Evolutionary conservation across 1,140 invertebrate genomes (phyloP).

Genomic region (Caenorhabditis elegans): DNA sequence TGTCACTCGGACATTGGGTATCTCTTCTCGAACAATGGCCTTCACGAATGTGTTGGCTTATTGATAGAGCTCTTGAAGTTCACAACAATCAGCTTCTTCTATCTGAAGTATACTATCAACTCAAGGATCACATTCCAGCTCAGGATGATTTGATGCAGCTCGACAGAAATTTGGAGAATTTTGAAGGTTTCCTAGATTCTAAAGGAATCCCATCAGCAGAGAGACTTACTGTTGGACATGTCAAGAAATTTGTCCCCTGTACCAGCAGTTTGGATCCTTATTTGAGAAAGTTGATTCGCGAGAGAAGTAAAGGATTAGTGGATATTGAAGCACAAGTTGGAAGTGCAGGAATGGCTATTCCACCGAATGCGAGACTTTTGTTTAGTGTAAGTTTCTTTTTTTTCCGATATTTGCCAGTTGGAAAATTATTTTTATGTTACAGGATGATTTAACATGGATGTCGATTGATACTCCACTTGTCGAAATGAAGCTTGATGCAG

Average conservation of each 20-base stretch:
- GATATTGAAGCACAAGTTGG: slow-evolving; percentile 43
- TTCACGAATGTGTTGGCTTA: slow-evolving; percentile 92
- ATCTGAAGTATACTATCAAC: slow-evolving; percentile 46
- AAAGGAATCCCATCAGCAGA: slow-evolving; percentile 40
- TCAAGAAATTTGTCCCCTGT: slow-evolving; percentile 60
- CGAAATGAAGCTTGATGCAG: slow-evolving; percentile 59
- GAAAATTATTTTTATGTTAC: slow-evolving; percentile 39
- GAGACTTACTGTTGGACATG: slow-evolving; percentile 58
- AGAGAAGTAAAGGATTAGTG: slow-evolving; percentile 50
- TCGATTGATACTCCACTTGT: slow-evolving; percentile 54
- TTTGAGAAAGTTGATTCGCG: slow-evolving; percentile 58
- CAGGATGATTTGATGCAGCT: slow-evolving; percentile 54
- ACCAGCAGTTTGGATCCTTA: slow-evolving; percentile 65
- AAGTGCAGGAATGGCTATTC: slow-evolving; percentile 11
- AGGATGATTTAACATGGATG: slow-evolving; percentile 57
- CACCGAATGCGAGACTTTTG: slow-evolving; percentile 41
- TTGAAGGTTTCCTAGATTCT: slow-evolving; percentile 54
- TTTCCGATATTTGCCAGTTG: background rate
- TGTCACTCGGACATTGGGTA: slow-evolving; percentile 69
- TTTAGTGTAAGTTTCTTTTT: slow-evolving; percentile 7
- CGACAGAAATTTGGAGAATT: slow-evolving; percentile 61
- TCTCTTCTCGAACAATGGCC: slow-evolving; percentile 99
- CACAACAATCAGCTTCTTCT: slow-evolving; percentile 46
- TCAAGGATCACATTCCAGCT: slow-evolving; percentile 55
- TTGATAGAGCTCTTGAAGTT: slow-evolving; percentile 70